Evolutionary conservation across 1,140 invertebrate genomes (phyloP).

Genomic region (Archivesica marissinica): DNA sequence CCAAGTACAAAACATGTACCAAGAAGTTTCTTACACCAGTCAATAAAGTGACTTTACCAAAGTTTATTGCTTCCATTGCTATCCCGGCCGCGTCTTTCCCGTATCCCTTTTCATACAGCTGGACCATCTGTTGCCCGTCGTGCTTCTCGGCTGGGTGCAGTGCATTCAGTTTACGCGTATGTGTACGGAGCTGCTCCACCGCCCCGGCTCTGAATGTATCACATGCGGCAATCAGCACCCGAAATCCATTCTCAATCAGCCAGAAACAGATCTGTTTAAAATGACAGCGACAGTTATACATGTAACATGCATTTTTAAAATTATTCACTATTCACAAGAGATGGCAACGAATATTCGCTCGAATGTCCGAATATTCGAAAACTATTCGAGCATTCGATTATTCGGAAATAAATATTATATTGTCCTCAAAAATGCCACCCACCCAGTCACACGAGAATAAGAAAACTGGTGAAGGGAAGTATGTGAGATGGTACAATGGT

Average conservation of each 20-base stretch:
- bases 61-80: slow-evolving; percentile 98
- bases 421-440: too few relatives aligned
- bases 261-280: slow-evolving; percentile 95
- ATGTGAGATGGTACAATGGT: too few relatives aligned
- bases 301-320: not conserved
- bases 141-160: slow-evolving; percentile 91
- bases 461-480: too few relatives aligned
- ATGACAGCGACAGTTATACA: too few relatives aligned
- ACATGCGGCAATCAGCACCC: slow-evolving; percentile 98
- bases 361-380: too few relatives aligned
- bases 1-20: too few relatives aligned
- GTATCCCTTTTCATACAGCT: slow-evolving; percentile 98
- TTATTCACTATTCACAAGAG: not conserved
- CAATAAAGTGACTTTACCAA: slow-evolving; percentile 85
- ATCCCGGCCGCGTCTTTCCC: slow-evolving; percentile 99
- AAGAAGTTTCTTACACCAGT: too few relatives aligned
- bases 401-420: too few relatives aligned
- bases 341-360: too few relatives aligned
- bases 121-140: slow-evolving; percentile 90
- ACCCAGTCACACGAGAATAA: not conserved
- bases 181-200: slow-evolving; percentile 98
- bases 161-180: slow-evolving; percentile 96
- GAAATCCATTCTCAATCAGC: slow-evolving; percentile 98
- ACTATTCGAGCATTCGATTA: too few relatives aligned
- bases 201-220: slow-evolving; percentile 99